Percentiles rank a stretch among this genome's conserved stretches.
phyloP scores from a whole-genome alignment of 2,888 invertebrate genomes.

The Oasisia sp. region DNA sequence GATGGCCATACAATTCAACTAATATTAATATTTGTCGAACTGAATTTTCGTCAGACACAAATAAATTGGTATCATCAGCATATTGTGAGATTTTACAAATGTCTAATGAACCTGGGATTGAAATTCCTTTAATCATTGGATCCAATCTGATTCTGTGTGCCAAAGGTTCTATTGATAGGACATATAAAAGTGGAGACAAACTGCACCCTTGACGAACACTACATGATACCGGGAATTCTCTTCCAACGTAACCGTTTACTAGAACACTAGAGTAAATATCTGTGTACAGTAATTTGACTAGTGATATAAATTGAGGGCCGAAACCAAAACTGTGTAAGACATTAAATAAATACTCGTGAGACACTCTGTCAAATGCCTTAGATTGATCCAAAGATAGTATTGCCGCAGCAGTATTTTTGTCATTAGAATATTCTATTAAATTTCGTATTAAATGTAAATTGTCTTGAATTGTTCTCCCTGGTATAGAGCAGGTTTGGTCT shows the following conservation, averaged over 20 bases:
- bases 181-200: conserved; percentile 22
- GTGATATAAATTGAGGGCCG: background rate
- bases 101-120: background rate
- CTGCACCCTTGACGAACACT: too few species aligned
- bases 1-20: background rate
- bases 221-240: background rate
- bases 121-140: background rate
- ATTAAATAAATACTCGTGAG: conserved; percentile 19
- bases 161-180: conserved; percentile 27
- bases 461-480: conserved; percentile 14
- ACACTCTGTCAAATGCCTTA: conserved; percentile 25
- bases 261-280: conserved; percentile 24
- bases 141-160: background rate
- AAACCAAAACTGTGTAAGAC: conserved; percentile 19
- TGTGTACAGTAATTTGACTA: too few species aligned
- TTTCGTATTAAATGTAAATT: background rate
- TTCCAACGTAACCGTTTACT: conserved; percentile 18
- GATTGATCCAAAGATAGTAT: conserved; percentile 19
- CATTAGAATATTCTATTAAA: background rate
- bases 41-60: background rate
- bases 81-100: background rate
- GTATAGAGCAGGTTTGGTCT: conserved; percentile 22
- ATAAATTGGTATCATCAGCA: background rate
- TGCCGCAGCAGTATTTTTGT: background rate
- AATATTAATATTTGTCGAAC: background rate